A percentile compares a stretch with the other conserved stretches of the same genome.
Conservation (phyloP, 2,888 invertebrate genomes). For the Sphinx pinastri region DNA sequence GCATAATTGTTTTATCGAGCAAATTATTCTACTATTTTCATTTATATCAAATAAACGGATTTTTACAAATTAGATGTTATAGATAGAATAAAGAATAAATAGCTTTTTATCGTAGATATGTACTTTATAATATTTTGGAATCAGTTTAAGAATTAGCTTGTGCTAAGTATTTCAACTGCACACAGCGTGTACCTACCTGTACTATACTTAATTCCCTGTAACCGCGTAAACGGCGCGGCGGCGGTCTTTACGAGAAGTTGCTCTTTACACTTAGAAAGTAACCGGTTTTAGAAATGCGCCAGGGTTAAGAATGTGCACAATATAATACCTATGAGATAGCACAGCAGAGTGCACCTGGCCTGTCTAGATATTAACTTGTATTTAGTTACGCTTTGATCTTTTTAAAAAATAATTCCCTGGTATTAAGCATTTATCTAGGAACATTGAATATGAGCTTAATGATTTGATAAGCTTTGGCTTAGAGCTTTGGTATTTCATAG, state of each 20-base stretch:
- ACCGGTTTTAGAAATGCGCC: constrained; percentile 24
- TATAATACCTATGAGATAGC: constrained; percentile 13
- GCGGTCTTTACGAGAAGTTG: constrained; percentile 12
- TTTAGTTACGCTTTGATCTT: not conserved
- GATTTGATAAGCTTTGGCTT: no score
- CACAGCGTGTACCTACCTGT: not conserved
- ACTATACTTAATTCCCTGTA: not conserved
- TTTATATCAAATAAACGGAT: not conserved
- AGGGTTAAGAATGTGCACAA: constrained; percentile 22
- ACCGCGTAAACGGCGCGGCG: constrained; percentile 3
- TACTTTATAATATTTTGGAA: not conserved
- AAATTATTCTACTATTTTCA: not conserved
- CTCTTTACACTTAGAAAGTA: constrained; percentile 24
- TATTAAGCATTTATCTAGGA: no score
- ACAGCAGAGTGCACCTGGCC: constrained; percentile 9
- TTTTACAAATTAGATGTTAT: not conserved
- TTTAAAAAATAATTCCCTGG: not conserved
- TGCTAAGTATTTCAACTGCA: not conserved
- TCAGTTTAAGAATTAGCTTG: not conserved
- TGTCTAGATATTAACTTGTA: constrained; percentile 3
- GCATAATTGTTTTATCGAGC: not conserved
- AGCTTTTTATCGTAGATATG: not conserved
- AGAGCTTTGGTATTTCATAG: no score
- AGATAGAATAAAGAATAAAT: not conserved
- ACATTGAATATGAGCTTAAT: no score